Base-by-base conservation (phyloP, 2,113 vertebrate genomes). In the Carassius auratus region DNA sequence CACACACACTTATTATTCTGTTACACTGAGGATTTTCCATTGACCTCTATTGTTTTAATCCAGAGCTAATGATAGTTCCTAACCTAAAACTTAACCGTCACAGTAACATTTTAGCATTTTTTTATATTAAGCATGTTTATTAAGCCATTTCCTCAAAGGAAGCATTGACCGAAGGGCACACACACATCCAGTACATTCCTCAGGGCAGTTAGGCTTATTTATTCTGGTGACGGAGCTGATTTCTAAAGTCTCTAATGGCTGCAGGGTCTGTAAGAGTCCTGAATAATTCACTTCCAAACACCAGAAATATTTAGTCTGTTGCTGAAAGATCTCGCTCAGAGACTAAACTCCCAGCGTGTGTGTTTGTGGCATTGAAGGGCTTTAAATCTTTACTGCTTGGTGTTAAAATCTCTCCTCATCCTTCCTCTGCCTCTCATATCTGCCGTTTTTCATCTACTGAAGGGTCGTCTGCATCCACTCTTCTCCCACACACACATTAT, bases 231-330 rank as follows among this genome's bases (percentile, higher is more conserved):
- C 8, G 10, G 21, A 23, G 52, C n/a, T 78, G 76, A 75, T 75
- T 42, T 75, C 71, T n/a, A 55, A 15, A 55, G 23, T 52, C 74
- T 76, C 52, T 33, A 21, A 10, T 78, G 76, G 55, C 50, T 77
- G 75, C 76, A 61, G 76, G 8, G 19, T 59, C 33, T 78, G 76
- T 38, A 78, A 21, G 19, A 78, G 55, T 80, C n/a, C 64, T 62
- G n/a, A 80, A 80, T 80, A 26, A 64, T 80, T 80, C 59, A 80
- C 59, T 36, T 62, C 33, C 4, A 23, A 64, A n/a, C 78, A 7
- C 13, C 59, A 80, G 64, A 62, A 80, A 80, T 80, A 80, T 80
- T 80, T 80, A 64, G 78, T 80, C 59, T 80, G 59, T 5, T 64
- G 59, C 59, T 45, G 78, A 64, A 80, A 80, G 78, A 80, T 80